A percentile compares a stretch with the other conserved stretches of the same genome.
These are phyloP conservation scores for Ctenopoma kingsleyae DNA, from an alignment of 2,797 vertebrate genomes.

Conservation along the genomic window DNA sequence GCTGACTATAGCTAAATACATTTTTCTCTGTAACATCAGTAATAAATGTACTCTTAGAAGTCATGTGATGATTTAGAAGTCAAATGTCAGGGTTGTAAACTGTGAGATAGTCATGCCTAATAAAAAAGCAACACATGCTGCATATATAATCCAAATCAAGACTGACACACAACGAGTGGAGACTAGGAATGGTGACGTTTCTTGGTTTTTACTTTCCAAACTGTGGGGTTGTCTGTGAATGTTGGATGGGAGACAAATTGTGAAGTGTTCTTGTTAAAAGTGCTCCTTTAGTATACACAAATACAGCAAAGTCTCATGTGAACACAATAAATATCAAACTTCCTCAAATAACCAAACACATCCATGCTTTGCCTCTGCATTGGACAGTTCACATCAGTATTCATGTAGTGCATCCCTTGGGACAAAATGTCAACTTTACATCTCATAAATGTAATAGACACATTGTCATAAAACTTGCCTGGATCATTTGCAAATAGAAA, in stretches of 20 bases:
- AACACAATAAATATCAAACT: neutral
- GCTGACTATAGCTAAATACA: neutral
- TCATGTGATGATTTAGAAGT: neutral
- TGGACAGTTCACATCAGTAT: neutral
- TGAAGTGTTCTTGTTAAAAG: neutral
- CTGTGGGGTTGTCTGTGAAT: neutral
- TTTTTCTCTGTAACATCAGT: neutral
- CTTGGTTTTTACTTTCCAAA: neutral
- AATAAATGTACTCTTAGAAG: neutral
- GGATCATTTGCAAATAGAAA: slow-evolving; percentile 6
- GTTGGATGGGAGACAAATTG: neutral
- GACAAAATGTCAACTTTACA: slow-evolving; percentile 4
- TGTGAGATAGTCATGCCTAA: neutral
- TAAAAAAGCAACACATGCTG: neutral
- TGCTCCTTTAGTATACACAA: neutral
- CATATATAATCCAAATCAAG: rapidly evolving
- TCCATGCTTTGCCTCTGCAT: neutral
- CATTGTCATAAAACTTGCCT: neutral
- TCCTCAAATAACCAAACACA: neutral
- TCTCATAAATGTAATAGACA: neutral
- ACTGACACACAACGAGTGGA: neutral
- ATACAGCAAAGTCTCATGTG: slow-evolving; percentile 2
- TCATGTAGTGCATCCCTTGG: slow-evolving; percentile 3
- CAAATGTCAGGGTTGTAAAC: neutral
- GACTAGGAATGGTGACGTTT: neutral